Base-by-base conservation (phyloP, 1,140 invertebrate genomes). In the Drosophila sturtevanti region DNA sequence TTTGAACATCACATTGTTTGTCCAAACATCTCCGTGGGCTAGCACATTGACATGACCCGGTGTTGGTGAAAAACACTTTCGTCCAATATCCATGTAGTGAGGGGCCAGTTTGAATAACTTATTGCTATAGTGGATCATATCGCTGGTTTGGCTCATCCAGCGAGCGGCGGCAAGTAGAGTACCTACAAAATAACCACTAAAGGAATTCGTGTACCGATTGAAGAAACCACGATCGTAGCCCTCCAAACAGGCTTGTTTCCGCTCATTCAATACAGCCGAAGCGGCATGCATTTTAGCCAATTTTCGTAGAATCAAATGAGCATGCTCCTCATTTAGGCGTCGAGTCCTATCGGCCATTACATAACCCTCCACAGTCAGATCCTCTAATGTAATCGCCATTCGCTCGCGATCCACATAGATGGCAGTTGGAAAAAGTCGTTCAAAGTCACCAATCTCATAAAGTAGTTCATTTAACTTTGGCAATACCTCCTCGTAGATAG, bases 1-100 rank as follows among this genome's bases (percentile, higher is more conserved):
- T 55, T 93, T 93, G 75, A 95, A 95, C 77, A 96, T 87, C 80
- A 95, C 94, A 77, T 96, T 96, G 70, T 95, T 95, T 0, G 93
- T 91, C 94, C 95, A 95, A 2, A 93, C 92, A 86, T 95, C 95
- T 5, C 95, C 95, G 60, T 95, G 95, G 63, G 93, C 94, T 37
- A 95, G 89, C 0, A 95, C 94, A 71, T 93, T 93, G 16, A 95
- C 94, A 14, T 93, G 92, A 1, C 93, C 92, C 1, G 89, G 60
- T 1, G 93, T 67, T 1, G 82, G 74, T 1, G 60, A 68, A 38
- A 92, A 91, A n/a, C 81, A 87, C 35, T 77, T 72, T 11, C 71
- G 60, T 0, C 82, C 90, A 52, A 90, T 85, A n/a, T n/a, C n/a
- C n/a, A n/a, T n/a, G n/a, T n/a, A n/a, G n/a, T n/a, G n/a, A n/a